Base-by-base conservation (phyloP, 2,797 vertebrate species). In the Characodon lateralis region DNA sequence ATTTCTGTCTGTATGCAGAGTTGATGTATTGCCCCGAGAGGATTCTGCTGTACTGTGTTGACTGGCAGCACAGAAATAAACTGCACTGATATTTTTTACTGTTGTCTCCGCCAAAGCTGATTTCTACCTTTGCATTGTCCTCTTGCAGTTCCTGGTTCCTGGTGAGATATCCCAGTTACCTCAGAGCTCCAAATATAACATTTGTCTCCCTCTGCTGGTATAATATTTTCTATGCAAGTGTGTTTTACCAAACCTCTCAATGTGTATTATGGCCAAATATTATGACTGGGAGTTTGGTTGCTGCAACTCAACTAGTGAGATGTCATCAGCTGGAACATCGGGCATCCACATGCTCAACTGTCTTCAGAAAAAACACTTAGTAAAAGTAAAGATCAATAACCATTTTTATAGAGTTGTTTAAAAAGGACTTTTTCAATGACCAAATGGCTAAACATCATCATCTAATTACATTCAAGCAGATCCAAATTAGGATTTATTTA, bases 1-100 rank as follows among this genome's bases (percentile, higher is more conserved):
- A 13, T 28, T 24, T 2, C 9, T 46, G 9, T 46, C 43, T 46
- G 6, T 65, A 68, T 4, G 12, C 46, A 58, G 4, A 20, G 77
- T 90, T 90, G 88, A 88, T 91, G 84, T 73, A 28, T 16, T 35
- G 31, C 31, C 31, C 31, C 43, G 79, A 48, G 12, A 26, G 26
- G 35, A 71, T 31, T 76, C 55, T 83, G 74, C 71, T 77, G 68
- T 83, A 86, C 84, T 83, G 90, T 92, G 90, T 3, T 2, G 5
- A 78, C 43, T 84, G 10, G 71, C 85, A 69, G 87, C 90, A 74
- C 91, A 92, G 83, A 85, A 88, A 78, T 88, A 91, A 59, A 89
- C 74, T 3, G 76, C 51, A 20, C 76, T 83, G 31, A 35, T 35
- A 35, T 2, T 50, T 0, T 1, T 35, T 35, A 0, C 22, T 0